phyloP scores from a whole-genome alignment of 2,797 vertebrate species.

The Botia kubotai region DNA sequence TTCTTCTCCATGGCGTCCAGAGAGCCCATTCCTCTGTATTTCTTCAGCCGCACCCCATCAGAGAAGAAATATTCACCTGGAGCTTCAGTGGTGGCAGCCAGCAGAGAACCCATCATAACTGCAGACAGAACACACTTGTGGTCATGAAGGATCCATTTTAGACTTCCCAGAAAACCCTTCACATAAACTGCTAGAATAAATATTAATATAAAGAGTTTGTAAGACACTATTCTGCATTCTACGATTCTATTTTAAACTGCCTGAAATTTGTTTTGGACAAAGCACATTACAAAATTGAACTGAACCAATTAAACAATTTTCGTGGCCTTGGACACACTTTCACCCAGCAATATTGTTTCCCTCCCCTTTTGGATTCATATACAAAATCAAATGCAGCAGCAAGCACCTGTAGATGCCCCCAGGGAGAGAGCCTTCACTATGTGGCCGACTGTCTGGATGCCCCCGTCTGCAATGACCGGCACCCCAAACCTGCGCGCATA shows the following conservation, averaged over 20 bases:
- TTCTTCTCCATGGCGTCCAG: conserved; percentile 84
- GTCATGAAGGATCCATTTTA: background rate
- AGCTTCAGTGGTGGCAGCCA: conserved; percentile 83
- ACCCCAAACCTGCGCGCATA: conserved; percentile 84
- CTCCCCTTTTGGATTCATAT: too few species aligned
- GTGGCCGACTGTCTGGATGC: conserved; percentile 84
- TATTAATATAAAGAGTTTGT: too few species aligned
- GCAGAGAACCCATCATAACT: conserved; percentile 87
- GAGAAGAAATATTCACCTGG: conserved; percentile 87
- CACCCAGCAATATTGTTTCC: too few species aligned
- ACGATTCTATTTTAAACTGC: too few species aligned
- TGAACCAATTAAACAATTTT: too few species aligned
- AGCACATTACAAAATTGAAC: too few species aligned
- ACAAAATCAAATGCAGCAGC: too few species aligned
- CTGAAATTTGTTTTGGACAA: too few species aligned
- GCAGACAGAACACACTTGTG: background rate
- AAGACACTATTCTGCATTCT: too few species aligned
- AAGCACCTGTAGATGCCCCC: conserved; percentile 82
- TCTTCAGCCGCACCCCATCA: conserved; percentile 83
- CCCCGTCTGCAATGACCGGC: conserved; percentile 82
- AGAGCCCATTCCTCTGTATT: conserved; percentile 85
- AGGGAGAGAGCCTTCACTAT: conserved; percentile 84
- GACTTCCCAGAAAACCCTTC: too few species aligned
- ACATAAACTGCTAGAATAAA: too few species aligned
- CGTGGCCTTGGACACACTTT: too few species aligned